phyloP scores from a whole-genome alignment of 1,140 invertebrate genomes.

The Drosophila fuyamai region DNA sequence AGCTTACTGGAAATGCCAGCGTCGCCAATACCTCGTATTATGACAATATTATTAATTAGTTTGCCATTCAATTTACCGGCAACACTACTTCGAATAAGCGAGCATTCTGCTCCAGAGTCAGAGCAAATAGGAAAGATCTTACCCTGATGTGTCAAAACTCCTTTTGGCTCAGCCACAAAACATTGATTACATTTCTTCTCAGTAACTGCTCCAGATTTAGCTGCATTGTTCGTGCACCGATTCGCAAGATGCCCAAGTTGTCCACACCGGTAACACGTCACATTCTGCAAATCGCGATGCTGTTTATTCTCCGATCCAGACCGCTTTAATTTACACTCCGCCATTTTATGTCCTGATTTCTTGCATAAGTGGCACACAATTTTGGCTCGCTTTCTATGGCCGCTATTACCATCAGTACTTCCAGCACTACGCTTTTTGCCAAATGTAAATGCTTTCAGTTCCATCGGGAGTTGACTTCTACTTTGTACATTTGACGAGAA shows the following conservation, averaged over 20 bases:
- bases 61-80: slow-evolving; percentile 14
- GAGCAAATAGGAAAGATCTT: background rate
- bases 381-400: background rate
- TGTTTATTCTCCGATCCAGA: slow-evolving; percentile 12
- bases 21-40: background rate
- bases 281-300: slow-evolving; percentile 6
- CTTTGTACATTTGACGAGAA: too few relatives aligned
- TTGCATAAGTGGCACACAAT: background rate
- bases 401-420: slow-evolving; percentile 1
- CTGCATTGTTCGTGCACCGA: slow-evolving; percentile 13
- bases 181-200: slow-evolving; percentile 10
- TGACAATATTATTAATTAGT: background rate
- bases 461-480: too few relatives aligned
- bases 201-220: slow-evolving; percentile 1
- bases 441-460: background rate
- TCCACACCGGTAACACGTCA: slow-evolving; percentile 14
- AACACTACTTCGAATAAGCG: background rate
- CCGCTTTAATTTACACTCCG: too few relatives aligned
- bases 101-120: slow-evolving; percentile 4
- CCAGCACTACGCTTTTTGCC: slow-evolving; percentile 3
- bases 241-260: slow-evolving; percentile 27
- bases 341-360: too few relatives aligned
- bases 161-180: background rate
- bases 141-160: background rate
- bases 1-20: slow-evolving; percentile 1